phyloP scores from a whole-genome alignment of 2,888 invertebrate species.

The Choreutis nemorana region DNA sequence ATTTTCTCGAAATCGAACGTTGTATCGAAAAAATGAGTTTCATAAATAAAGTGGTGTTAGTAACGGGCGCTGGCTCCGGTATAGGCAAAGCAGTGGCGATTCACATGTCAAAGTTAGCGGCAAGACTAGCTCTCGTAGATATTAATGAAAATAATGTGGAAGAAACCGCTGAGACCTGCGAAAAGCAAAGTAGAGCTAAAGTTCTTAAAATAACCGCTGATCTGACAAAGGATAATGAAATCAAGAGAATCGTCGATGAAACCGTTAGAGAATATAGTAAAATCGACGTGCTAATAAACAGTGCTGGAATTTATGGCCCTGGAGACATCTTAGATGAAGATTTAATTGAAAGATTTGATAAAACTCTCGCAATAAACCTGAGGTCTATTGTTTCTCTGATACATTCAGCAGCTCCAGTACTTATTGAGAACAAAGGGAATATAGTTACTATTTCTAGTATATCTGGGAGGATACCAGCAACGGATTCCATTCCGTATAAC shows the following conservation, averaged over 20 bases:
- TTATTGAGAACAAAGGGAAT: constrained; percentile 22
- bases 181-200: constrained; percentile 18
- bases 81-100: constrained; percentile 26
- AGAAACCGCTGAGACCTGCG: constrained; percentile 17
- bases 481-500: constrained; percentile 44
- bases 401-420: constrained; percentile 15
- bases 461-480: constrained; percentile 5
- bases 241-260: constrained; percentile 18
- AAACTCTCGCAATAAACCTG: constrained; percentile 21
- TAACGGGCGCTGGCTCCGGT: constrained; percentile 27
- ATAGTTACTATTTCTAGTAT: constrained; percentile 27
- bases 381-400: constrained; percentile 22
- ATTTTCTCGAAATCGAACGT: no score
- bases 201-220: constrained; percentile 20
- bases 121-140: constrained; percentile 24
- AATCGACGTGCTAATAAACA: constrained; percentile 27
- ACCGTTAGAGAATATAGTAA: constrained; percentile 19
- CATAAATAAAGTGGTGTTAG: constrained; percentile 23
- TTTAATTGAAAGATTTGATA: constrained; percentile 20
- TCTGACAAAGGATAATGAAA: constrained; percentile 18
- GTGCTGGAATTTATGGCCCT: constrained; percentile 18
- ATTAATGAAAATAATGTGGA: constrained; percentile 18
- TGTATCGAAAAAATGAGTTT: no score
- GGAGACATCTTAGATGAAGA: constrained; percentile 16
- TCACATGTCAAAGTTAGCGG: constrained; percentile 24